These are phyloP conservation scores for Reticulitermes speratus DNA, from an alignment of 1,140 invertebrate genomes.

Conservation along the genomic window DNA sequence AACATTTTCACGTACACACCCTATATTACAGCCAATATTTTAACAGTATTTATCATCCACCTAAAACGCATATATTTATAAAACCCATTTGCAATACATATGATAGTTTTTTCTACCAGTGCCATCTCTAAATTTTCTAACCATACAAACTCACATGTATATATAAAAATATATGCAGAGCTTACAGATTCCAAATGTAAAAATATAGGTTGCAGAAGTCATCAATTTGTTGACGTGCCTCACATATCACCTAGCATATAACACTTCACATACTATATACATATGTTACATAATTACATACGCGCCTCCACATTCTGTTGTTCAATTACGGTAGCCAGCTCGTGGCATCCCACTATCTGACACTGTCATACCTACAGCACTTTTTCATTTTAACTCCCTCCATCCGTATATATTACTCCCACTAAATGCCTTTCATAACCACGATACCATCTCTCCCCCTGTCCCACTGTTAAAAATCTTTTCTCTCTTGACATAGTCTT, in stretches of 20 bases:
- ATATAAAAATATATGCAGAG: background rate
- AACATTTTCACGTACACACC: background rate
- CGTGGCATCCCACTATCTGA: background rate
- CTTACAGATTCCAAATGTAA: conserved; percentile 9
- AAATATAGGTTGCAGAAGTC: background rate
- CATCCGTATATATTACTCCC: background rate
- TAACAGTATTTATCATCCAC: background rate
- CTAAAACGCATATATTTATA: background rate
- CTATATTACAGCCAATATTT: background rate
- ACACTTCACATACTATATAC: background rate
- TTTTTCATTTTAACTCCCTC: background rate
- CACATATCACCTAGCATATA: background rate
- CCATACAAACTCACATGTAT: background rate
- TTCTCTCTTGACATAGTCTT: background rate
- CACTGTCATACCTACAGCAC: background rate
- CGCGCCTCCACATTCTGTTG: background rate
- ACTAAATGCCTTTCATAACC: background rate
- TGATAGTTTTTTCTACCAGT: background rate
- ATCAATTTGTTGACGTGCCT: background rate
- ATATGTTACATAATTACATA: background rate
- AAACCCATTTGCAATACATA: conserved; percentile 2
- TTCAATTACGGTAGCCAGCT: background rate
- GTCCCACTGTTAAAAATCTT: background rate
- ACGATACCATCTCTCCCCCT: background rate
- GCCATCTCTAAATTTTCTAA: background rate